Conservation (phyloP, 2,888 invertebrate species). For the Bellardia pandia region DNA sequence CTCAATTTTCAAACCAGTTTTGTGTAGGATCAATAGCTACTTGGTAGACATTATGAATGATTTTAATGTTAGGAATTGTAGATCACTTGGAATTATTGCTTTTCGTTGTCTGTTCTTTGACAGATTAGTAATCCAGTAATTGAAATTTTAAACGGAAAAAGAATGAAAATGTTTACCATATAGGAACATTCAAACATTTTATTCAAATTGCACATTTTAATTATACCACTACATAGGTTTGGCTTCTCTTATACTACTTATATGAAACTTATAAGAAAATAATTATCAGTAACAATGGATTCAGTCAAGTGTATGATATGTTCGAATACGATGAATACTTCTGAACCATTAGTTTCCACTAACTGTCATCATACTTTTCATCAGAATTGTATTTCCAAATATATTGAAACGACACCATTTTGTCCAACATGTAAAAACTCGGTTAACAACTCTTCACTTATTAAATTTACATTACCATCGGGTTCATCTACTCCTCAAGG, state of each 20-base stretch:
- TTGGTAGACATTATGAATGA: no score
- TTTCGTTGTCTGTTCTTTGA: not conserved
- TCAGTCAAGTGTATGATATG: no score
- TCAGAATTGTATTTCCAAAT: slow-evolving; percentile 2
- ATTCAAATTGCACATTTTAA: no score
- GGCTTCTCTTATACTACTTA: slow-evolving; percentile 22
- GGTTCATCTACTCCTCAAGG: no score
- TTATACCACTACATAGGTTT: slow-evolving; percentile 1
- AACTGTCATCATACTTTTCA: slow-evolving; percentile 17
- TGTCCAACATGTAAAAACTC: no score
- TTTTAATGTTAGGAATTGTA: no score
- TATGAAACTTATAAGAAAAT: not conserved
- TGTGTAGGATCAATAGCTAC: no score
- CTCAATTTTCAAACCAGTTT: not conserved
- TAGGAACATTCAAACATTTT: no score
- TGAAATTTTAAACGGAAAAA: not conserved
- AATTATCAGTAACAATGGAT: not conserved
- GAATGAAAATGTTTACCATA: no score
- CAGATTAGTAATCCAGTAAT: slow-evolving; percentile 17
- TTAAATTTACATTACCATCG: no score
- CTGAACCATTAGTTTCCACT: slow-evolving; percentile 19
- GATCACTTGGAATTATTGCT: not conserved
- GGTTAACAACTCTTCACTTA: no score
- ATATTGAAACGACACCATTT: not conserved
- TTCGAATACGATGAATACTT: slow-evolving; percentile 1